Conservation (phyloP, 1,140 invertebrate genomes). For the Danaus melanippus region DNA sequence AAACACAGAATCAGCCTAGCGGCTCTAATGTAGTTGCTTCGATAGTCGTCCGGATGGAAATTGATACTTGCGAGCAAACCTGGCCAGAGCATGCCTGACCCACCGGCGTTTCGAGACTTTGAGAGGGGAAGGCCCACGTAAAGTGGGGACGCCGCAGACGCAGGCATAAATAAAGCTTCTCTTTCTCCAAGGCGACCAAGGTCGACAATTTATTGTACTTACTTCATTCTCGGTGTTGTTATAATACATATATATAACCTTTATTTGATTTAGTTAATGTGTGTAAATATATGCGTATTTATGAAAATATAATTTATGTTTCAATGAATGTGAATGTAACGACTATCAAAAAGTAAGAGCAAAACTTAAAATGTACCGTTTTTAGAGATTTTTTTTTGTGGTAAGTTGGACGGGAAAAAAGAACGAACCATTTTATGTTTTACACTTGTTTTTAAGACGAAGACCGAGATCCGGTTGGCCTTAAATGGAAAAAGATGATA, state of each 20-base stretch:
- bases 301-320: conserved; percentile 7
- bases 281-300: conserved; percentile 13
- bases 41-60: too few relatives aligned
- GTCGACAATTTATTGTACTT: conserved; percentile 6
- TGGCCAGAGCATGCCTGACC: too few relatives aligned
- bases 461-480: conserved; percentile 7
- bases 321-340: not conserved
- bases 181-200: conserved; percentile 3
- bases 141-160: too few relatives aligned
- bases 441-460: not conserved
- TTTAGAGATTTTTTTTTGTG: too few relatives aligned
- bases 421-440: conserved; percentile 1
- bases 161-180: conserved; percentile 7
- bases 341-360: too few relatives aligned
- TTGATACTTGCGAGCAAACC: too few relatives aligned
- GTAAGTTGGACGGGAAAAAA: too few relatives aligned
- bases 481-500: conserved; percentile 4
- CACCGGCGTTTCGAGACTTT: too few relatives aligned
- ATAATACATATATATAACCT: not conserved
- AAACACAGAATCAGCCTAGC: too few relatives aligned
- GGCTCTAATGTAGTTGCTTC: too few relatives aligned
- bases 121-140: too few relatives aligned
- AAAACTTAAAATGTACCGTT: too few relatives aligned
- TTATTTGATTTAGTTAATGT: conserved; percentile 8
- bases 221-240: conserved; percentile 1